Conservation (phyloP, 2,888 invertebrate species). For the Drosophila prolongata region DNA sequence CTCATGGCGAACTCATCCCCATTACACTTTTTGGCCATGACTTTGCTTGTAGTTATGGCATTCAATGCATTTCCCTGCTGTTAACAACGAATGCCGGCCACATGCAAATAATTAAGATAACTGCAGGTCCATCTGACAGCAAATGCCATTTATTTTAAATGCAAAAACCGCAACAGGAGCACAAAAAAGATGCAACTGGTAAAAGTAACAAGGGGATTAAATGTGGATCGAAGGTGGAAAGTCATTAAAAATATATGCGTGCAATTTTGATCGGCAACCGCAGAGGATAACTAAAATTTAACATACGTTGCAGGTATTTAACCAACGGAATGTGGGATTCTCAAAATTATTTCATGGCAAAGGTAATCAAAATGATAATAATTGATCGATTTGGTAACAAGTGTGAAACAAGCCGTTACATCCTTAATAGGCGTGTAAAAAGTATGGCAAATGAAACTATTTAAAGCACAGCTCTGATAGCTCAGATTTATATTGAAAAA, state of each 20-base stretch:
- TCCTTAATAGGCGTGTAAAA: neutral
- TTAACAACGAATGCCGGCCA: constrained; percentile 46
- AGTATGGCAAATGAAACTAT: neutral
- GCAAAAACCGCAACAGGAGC: constrained; percentile 31
- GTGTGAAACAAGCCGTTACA: neutral
- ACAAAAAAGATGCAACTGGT: constrained; percentile 8
- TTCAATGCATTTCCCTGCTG: constrained; percentile 57
- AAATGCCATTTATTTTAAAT: constrained; percentile 48
- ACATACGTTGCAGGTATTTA: neutral
- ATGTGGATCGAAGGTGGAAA: neutral
- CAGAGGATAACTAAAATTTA: neutral
- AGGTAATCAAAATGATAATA: too few species aligned
- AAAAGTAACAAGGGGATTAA: constrained; percentile 3
- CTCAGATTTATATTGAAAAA: neutral
- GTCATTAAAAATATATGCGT: neutral
- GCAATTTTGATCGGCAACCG: neutral
- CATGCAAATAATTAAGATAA: constrained; percentile 65
- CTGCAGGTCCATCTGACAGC: constrained; percentile 47
- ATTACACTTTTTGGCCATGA: constrained; percentile 40
- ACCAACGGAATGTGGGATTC: neutral
- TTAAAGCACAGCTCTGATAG: neutral
- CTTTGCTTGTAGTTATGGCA: constrained; percentile 57
- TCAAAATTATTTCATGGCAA: neutral
- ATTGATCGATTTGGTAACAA: too few species aligned
- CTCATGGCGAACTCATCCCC: constrained; percentile 11